Percentiles rank a stretch among this genome's conserved stretches.
phyloP scores from a whole-genome alignment of 2,888 invertebrate species.

The Hartigia nigra region DNA sequence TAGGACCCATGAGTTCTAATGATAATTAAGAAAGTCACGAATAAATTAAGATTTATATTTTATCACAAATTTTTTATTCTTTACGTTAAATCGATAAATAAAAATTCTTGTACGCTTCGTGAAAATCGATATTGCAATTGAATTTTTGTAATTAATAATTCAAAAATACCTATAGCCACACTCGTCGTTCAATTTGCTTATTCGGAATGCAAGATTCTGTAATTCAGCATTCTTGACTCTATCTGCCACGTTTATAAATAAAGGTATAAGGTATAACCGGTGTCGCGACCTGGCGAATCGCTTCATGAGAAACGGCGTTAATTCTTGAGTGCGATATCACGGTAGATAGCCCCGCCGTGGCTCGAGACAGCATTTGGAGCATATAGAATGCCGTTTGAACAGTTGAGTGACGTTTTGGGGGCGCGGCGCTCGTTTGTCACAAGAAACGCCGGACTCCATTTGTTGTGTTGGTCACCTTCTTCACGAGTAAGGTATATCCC shows the following conservation, averaged over 20 bases:
- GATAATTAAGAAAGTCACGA: neutral
- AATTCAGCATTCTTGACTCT: neutral
- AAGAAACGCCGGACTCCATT: conserved; percentile 43
- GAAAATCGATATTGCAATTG: no score
- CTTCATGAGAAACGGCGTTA: neutral
- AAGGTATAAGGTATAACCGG: neutral
- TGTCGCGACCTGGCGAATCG: neutral
- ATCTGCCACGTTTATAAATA: neutral
- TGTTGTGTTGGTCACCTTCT: conserved; percentile 25
- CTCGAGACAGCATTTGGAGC: conserved; percentile 48
- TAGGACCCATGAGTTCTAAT: neutral
- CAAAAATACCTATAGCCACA: no score
- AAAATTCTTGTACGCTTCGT: neutral
- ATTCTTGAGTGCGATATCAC: conserved; percentile 1
- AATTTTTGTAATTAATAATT: no score
- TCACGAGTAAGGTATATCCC: conserved; percentile 20
- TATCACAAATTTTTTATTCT: neutral
- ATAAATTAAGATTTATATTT: neutral
- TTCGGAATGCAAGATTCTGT: neutral
- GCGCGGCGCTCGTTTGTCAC: conserved; percentile 62
- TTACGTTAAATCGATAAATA: neutral
- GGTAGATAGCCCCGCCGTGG: neutral
- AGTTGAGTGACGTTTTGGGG: conserved; percentile 63
- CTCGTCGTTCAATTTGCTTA: no score
- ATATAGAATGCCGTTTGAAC: conserved; percentile 50